A percentile compares a stretch with the other conserved stretches of the same genome.
These are phyloP conservation scores for Drosophila silvestris DNA, from an alignment of 2,888 invertebrate species.

Conservation along the genomic window DNA sequence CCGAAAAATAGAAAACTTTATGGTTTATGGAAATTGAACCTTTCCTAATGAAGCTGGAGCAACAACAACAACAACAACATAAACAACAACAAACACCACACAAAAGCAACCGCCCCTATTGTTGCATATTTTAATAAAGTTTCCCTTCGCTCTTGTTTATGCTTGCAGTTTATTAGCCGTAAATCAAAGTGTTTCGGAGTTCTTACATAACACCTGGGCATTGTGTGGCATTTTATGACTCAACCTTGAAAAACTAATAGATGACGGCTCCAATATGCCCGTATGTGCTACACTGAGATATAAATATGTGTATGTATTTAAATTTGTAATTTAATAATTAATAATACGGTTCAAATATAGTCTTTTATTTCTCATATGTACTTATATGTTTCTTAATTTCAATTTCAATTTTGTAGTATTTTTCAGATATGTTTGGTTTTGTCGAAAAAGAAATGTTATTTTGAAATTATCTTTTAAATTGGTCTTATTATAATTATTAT, in stretches of 20 bases:
- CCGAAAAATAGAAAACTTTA: constrained; percentile 52
- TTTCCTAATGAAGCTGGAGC: constrained; percentile 67
- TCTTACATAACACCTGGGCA: constrained; percentile 63
- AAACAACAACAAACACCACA: not conserved
- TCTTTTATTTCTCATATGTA: not conserved
- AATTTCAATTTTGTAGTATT: not conserved
- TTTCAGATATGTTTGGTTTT: not conserved
- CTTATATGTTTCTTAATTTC: not conserved
- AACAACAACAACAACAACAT: constrained; percentile 23
- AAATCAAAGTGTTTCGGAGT: constrained; percentile 62
- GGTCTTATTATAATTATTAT: not conserved
- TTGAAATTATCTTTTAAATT: not conserved
- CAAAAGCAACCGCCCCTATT: constrained; percentile 25
- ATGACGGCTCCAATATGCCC: constrained; percentile 1
- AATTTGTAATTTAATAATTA: not conserved
- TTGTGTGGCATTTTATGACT: constrained; percentile 55
- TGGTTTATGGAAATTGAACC: constrained; percentile 80
- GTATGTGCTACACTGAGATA: not conserved
- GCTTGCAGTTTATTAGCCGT: constrained; percentile 74
- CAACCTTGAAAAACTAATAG: constrained; percentile 37
- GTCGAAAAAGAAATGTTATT: not conserved
- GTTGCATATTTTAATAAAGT: constrained; percentile 81
- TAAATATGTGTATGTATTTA: not conserved
- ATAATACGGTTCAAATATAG: too few relatives aligned
- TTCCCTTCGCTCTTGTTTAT: constrained; percentile 49